Evolutionary conservation across 2,888 invertebrate genomes (phyloP), one percentile per base, ranked within the genome.

Genomic region (Matsumyia berberina): DNA sequence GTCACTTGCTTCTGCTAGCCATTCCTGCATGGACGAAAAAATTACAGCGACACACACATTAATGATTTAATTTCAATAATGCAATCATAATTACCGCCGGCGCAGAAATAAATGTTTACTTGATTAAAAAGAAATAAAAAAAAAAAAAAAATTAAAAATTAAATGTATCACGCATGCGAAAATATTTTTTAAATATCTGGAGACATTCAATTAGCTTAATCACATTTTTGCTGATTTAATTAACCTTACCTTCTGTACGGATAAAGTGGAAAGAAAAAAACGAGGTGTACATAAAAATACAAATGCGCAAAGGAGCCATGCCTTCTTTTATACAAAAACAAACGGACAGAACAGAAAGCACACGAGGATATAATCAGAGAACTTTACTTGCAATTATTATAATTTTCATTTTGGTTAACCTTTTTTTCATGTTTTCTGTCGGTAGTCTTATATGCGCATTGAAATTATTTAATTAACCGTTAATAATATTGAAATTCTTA

Each of bases 131-230:
- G 12, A 57, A 67, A 39, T 15, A 42, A 42, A 24, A 15, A 53
- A 31, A 46, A 31, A 42, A 2, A 12, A 42, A 11, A 44, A 12
- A 15, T 24, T 6, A 51, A 17, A 44, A 44, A 72, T 46, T 57
- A 49, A 19, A 51, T 9, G 29, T 9, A 39, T 39, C 17, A 69
- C 31, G 9, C 19, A 35, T 57, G 9, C 24, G 19, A 70, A 55
- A 55, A 67, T 42, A 35, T 31, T 62, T 70, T 35, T 70, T 19
- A 70, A 78, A 9, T 44, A 37, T 12, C 35, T 44, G 58, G 53
- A 31, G 29, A 31, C 33, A 58, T 79, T 72, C 79, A 79, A 79
- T 79, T 73, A 79, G 15, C 42, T 53, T 80, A 67, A 74, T 80
- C 49, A 55, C 31, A 42, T 60, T 60, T 35, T 5, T 29, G 24